These are phyloP conservation scores for Leptestheria dahalacensis DNA, from an alignment of 1,140 invertebrate species.

Conservation along the genomic window DNA sequence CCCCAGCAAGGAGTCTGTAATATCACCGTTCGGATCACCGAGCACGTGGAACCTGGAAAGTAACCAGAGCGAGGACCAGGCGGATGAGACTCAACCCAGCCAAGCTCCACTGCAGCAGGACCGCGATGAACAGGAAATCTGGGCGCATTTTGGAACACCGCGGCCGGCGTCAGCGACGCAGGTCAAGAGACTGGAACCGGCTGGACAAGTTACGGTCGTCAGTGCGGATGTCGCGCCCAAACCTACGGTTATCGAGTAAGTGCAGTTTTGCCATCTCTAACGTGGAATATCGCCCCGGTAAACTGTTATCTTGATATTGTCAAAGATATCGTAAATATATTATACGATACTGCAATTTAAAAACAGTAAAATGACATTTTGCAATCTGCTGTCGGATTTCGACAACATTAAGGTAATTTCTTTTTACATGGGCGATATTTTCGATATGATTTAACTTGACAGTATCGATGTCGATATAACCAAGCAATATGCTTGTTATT, in stretches of 20 bases:
- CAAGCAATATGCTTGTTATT: no score
- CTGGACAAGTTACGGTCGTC: not conserved
- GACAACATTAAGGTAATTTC: no score
- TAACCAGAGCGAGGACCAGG: not conserved
- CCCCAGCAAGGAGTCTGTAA: not conserved
- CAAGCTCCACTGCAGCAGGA: not conserved
- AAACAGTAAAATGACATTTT: no score
- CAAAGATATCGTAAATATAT: no score
- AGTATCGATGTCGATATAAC: no score
- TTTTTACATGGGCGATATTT: no score
- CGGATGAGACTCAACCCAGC: not conserved
- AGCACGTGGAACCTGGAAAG: not conserved
- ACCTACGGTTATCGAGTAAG: not conserved
- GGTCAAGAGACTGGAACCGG: slow-evolving; percentile 8
- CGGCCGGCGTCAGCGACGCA: not conserved
- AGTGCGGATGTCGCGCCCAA: not conserved
- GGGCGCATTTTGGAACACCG: not conserved
- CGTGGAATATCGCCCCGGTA: no score
- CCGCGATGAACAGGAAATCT: not conserved
- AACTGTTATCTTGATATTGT: no score
- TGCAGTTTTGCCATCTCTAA: no score
- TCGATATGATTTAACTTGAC: no score
- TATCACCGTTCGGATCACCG: slow-evolving; percentile 14
- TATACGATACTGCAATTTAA: no score
- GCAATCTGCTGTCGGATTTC: no score